phyloP scores from a whole-genome alignment of 2,113 vertebrate genomes.

The Cnemophilus loriae region DNA sequence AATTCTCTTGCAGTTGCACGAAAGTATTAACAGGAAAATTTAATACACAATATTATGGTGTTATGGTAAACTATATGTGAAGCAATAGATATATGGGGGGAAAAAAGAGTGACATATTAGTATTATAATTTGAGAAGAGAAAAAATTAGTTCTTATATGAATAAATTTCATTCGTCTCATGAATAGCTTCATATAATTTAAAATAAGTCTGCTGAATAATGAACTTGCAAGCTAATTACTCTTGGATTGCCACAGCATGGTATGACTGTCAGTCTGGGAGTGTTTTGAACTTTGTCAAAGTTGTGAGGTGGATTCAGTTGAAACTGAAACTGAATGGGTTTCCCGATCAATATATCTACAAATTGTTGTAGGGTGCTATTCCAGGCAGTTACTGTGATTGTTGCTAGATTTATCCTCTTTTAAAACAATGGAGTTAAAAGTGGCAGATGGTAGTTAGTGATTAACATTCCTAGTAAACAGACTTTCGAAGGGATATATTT shows the following conservation, averaged over 20 bases:
- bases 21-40: background rate
- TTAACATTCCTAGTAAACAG: constrained; percentile 35
- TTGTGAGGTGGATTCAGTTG: background rate
- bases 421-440: constrained; percentile 2
- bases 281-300: background rate
- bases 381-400: background rate
- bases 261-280: background rate
- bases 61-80: background rate
- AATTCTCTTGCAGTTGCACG: background rate
- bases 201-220: constrained; percentile 21
- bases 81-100: background rate
- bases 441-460: constrained; percentile 28
- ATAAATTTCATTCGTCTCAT: background rate
- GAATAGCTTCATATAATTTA: constrained; percentile 25
- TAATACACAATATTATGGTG: background rate
- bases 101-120: background rate
- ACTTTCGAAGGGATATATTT: background rate
- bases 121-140: background rate
- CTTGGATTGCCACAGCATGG: background rate
- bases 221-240: constrained; percentile 20
- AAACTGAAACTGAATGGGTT: background rate
- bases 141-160: constrained; percentile 3
- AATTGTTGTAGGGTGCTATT: background rate
- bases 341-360: background rate
- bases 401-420: background rate